phyloP scores from a whole-genome alignment of 92 coral and sea anemone genomes.

The Phymanthus crucifer region DNA sequence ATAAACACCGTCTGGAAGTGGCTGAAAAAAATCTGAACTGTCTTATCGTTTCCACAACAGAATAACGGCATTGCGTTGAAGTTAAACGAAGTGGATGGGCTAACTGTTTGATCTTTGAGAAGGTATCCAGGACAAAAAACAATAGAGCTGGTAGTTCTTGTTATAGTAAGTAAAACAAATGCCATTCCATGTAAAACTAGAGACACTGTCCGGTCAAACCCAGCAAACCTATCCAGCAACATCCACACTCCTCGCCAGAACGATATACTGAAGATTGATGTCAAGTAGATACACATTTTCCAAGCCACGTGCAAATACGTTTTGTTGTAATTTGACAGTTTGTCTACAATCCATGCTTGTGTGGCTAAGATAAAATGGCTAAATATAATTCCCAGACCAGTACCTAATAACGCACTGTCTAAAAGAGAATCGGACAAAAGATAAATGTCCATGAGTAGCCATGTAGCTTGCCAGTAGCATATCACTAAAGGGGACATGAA shows the following conservation, averaged over 20 bases:
- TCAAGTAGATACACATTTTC: slow-evolving; percentile 26
- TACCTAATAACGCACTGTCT: slow-evolving; percentile 34
- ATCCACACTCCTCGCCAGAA: slow-evolving; percentile 81
- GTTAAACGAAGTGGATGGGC: background rate
- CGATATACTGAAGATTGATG: slow-evolving; percentile 28
- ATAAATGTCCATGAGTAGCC: slow-evolving; percentile 57
- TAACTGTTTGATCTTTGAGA: background rate
- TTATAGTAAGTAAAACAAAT: slow-evolving; percentile 1
- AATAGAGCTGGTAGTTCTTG: slow-evolving; percentile 21
- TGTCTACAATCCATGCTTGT: slow-evolving; percentile 21
- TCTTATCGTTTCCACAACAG: background rate
- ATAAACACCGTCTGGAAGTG: slow-evolving; percentile 55
- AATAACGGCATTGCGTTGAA: background rate
- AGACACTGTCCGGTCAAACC: slow-evolving; percentile 5
- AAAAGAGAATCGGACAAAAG: slow-evolving; percentile 34
- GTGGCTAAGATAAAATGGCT: slow-evolving; percentile 14
- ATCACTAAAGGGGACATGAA: slow-evolving; percentile 46
- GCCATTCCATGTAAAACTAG: slow-evolving; percentile 34
- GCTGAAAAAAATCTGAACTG: background rate
- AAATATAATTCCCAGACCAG: slow-evolving; percentile 13
- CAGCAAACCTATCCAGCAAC: slow-evolving; percentile 17
- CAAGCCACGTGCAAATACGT: slow-evolving; percentile 15
- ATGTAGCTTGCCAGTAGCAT: slow-evolving; percentile 62
- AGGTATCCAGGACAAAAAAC: slow-evolving; percentile 30
- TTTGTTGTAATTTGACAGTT: slow-evolving; percentile 7